These are phyloP conservation scores for Ptychochromis oligacanthus DNA, from an alignment of 2,113 vertebrate genomes.

Conservation along the genomic window DNA sequence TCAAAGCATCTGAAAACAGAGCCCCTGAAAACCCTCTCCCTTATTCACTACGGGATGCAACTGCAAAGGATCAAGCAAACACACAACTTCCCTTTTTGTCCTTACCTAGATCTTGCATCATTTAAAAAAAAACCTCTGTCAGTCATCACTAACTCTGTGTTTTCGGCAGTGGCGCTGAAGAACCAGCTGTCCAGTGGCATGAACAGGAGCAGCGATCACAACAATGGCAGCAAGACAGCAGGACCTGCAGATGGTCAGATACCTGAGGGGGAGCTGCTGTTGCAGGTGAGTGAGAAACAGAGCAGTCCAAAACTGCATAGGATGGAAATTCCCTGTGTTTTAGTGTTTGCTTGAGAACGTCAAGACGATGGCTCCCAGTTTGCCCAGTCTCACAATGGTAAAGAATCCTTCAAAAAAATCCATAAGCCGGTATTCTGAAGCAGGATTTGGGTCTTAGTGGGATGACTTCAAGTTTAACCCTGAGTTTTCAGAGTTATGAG, in stretches of 20 bases:
- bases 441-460: too few relatives aligned
- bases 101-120: not conserved
- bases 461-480: not conserved
- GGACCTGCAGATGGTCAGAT: not conserved
- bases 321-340: too few relatives aligned
- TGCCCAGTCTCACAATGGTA: not conserved
- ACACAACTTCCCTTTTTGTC: not conserved
- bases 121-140: not conserved
- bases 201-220: not conserved
- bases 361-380: not conserved
- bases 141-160: not conserved
- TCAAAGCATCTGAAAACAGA: not conserved
- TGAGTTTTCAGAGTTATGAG: not conserved
- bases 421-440: not conserved
- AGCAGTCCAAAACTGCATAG: too few relatives aligned
- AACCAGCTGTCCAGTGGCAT: constrained; percentile 20
- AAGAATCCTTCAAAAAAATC: not conserved
- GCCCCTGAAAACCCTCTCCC: not conserved
- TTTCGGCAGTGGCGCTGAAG: constrained; percentile 50
- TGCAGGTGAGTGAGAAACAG: constrained; percentile 53
- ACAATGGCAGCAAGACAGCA: not conserved
- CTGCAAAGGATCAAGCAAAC: not conserved
- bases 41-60: not conserved
- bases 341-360: not conserved
- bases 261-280: constrained; percentile 71